Percentiles rank a stretch among this genome's conserved stretches.
Conservation (phyloP, 2,797 vertebrate species). For the Brachymystax lenok region DNA sequence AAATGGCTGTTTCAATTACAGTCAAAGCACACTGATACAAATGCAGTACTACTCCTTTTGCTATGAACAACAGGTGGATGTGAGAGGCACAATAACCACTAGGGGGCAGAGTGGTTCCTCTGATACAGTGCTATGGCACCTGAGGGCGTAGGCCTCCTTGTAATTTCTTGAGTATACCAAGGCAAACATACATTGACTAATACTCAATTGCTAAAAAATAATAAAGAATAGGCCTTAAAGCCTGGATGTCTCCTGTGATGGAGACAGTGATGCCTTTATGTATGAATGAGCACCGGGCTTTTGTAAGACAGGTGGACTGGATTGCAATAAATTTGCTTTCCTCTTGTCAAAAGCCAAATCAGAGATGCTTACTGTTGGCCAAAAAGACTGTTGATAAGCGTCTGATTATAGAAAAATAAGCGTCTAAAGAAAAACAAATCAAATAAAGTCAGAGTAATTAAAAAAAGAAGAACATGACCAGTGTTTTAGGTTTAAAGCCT, state of each 20-base stretch:
- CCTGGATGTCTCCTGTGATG: too few species aligned
- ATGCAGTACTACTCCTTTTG: background rate
- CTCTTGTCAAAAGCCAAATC: background rate
- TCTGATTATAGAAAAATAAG: too few species aligned
- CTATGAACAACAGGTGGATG: background rate
- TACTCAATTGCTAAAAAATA: too few species aligned
- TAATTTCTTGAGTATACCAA: background rate
- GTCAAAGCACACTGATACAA: too few species aligned
- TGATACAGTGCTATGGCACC: background rate
- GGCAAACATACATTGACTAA: background rate
- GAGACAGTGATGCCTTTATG: too few species aligned
- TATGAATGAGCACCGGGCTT: background rate
- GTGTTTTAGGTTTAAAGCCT: background rate
- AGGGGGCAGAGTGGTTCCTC: conserved; percentile 40
- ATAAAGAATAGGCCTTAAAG: too few species aligned
- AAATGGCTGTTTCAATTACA: background rate
- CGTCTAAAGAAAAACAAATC: background rate
- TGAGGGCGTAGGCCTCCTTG: background rate
- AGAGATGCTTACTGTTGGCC: background rate
- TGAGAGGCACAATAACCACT: conserved; percentile 26
- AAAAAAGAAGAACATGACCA: background rate
- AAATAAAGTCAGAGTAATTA: background rate
- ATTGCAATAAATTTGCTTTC: background rate
- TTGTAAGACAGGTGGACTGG: background rate
- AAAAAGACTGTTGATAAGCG: background rate